Evolutionary conservation across 2,113 vertebrate species (phyloP), one percentile per base, ranked within the genome.

Genomic region (Phalacrocorax pelagicus): DNA sequence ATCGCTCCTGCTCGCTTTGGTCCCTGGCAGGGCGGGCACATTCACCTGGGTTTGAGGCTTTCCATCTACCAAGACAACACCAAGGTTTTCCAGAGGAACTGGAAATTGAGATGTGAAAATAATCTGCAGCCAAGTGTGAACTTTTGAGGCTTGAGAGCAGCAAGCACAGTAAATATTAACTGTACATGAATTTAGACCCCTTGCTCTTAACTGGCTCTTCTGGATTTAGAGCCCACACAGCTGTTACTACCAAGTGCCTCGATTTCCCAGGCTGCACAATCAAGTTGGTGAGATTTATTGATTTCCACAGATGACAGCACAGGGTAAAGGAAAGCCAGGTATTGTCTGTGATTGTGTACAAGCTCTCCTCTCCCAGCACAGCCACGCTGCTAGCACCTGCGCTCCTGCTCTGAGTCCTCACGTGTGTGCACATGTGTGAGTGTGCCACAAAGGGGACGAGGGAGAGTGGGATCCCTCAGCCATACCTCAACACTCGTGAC

Each of bases 371-470:
- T 74, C 36, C 10, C 36, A 84, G 80, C 40, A 46, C 72, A 89
- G 75, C 66, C 49, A 5, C 0, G 15, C 47, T 79, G 42, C 32
- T 32, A 30, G 15, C 51, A 54, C 40, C 49, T 27, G 26, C 4
- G 3, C 38, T 30, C 36, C 46, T 40, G 42, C 54, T 44, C 11
- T 44, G 21, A 3, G 36, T 66, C 61, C 69, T 51, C 34, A 42
- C 1, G 6, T 47, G 23, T 1, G 1, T 36, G 62, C n/a, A 34
- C n/a, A 21, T 26, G 3, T 1, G 3, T 8, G 18, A 63, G 49
- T 3, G 46, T 54, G 32, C n/a, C 55, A 92, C 2, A 0, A 65
- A 29, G 21, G 3, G 10, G 11, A 5, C 49, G 36, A 16, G 3
- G 11, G 22, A 46, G 55, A 81, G 34, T 3, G 20, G n/a, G 36